These are phyloP conservation scores for Ips typographus DNA, from an alignment of 1,140 invertebrate species.

Conservation along the genomic window DNA sequence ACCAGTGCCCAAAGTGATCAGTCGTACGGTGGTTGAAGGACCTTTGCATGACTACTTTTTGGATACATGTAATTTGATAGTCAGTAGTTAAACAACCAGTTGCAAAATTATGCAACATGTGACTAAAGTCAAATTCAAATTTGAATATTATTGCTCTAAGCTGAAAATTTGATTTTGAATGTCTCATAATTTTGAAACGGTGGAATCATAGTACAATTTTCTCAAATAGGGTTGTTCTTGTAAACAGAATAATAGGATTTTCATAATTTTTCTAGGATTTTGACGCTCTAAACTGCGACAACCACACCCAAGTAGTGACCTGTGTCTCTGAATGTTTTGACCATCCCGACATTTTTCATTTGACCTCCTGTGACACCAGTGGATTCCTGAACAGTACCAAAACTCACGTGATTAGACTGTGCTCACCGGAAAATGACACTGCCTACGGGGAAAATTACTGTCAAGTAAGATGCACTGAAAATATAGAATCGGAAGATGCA, in stretches of 20 bases:
- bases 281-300: slow-evolving; percentile 15
- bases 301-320: slow-evolving; percentile 27
- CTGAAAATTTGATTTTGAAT: not conserved
- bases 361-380: slow-evolving; percentile 9
- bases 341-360: slow-evolving; percentile 22
- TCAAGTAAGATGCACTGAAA: slow-evolving; percentile 27
- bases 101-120: no score
- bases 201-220: no score
- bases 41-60: slow-evolving; percentile 33
- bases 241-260: no score
- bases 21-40: slow-evolving; percentile 29
- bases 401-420: slow-evolving; percentile 13
- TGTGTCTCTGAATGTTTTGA: slow-evolving; percentile 39
- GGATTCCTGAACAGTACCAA: slow-evolving; percentile 13
- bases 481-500: slow-evolving; percentile 28
- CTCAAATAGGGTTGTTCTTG: no score
- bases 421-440: slow-evolving; percentile 15
- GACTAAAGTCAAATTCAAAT: no score
- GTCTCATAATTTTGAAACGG: no score
- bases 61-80: slow-evolving; percentile 49
- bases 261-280: slow-evolving; percentile 21
- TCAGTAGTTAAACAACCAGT: slow-evolving; percentile 40
- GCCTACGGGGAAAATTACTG: slow-evolving; percentile 14
- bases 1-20: slow-evolving; percentile 52
- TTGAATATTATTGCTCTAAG: not conserved